Percentiles rank a stretch among this genome's conserved stretches.
Conservation (phyloP, 2,888 invertebrate genomes). For the Trissolcus japonicus region DNA sequence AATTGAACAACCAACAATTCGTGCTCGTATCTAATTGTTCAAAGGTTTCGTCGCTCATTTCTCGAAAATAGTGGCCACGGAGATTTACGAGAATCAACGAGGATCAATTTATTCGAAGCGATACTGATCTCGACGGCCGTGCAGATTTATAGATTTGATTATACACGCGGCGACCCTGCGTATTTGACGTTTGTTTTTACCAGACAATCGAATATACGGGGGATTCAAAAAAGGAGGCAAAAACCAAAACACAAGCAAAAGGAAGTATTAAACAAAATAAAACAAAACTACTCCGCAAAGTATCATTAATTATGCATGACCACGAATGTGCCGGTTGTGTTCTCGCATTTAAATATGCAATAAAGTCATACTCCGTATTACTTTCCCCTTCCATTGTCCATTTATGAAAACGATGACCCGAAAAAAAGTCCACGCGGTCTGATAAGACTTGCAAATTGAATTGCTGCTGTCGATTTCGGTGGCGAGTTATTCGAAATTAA, state of each 20-base stretch:
- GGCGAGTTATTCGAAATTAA: too few relatives aligned
- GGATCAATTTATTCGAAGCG: constrained; percentile 11
- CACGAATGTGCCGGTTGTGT: constrained; percentile 19
- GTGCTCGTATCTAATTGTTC: background rate
- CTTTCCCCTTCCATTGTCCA: too few relatives aligned
- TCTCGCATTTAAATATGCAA: constrained; percentile 19
- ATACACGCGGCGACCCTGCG: background rate
- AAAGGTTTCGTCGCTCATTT: constrained; percentile 13
- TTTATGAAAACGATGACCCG: too few relatives aligned
- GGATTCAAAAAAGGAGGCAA: background rate
- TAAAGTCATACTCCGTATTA: too few relatives aligned
- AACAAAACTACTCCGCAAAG: background rate
- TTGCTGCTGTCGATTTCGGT: too few relatives aligned
- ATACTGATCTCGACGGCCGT: background rate
- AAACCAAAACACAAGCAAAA: too few relatives aligned
- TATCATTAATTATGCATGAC: constrained; percentile 16
- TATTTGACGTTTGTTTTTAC: constrained; percentile 13
- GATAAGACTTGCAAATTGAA: too few relatives aligned
- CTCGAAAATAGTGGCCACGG: background rate
- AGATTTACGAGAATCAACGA: constrained; percentile 7
- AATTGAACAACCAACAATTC: too few relatives aligned
- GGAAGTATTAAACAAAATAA: background rate
- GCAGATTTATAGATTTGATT: constrained; percentile 11
- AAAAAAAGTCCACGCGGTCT: too few relatives aligned
- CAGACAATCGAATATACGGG: constrained; percentile 11